Evolutionary conservation across 92 coral and sea anemone species (phyloP), one percentile per base, ranked within the genome.

Genomic region (Bergia sp.): DNA sequence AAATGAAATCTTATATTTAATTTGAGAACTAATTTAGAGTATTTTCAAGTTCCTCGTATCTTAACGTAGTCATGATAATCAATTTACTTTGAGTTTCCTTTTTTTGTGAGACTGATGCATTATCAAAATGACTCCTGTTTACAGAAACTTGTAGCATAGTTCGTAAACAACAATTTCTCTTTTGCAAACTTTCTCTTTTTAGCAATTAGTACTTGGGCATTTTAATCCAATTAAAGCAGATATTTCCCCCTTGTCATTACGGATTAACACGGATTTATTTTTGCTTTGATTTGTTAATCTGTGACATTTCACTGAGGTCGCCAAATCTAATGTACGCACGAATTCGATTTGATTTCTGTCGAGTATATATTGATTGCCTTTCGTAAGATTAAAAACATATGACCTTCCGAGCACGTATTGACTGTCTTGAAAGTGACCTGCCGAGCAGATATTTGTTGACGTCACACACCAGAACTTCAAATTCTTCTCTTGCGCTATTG

Each of bases 181-280:
- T 55, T 37, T 40, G 6, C 3, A 9, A 36, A 12, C 43, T 37
- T 73, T 37, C 77, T 38, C 7, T 39, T 74, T 42, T 7, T 15
- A 37, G 10, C 7, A 72, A 38, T 36, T 8, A 37, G 18, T 73
- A 10, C 50, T 5, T 38, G 45, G 20, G 45, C 23, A 41, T 76
- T 41, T 76, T 76, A 76, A 76, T 76, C 79, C 49, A 76, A 76
- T 76, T 76, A 40, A 76, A 76, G 0, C 53, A 0, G 79, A 8
- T 41, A 2, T 39, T 74, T 37, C n/a, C 44, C 21, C 47, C 40
- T 74, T 74, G 79, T 74, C 23, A 3, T 41, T 7, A 44, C 50
- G 79, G 79, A 50, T 76, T 41, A 76, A 11, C 47, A 4, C 8
- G 13, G 79, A 75, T 75, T 40, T 74, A 39, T 11, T 39, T 40